Evolutionary conservation across 1,140 invertebrate species (phyloP).

Genomic region (Sminthurinus signatus): DNA sequence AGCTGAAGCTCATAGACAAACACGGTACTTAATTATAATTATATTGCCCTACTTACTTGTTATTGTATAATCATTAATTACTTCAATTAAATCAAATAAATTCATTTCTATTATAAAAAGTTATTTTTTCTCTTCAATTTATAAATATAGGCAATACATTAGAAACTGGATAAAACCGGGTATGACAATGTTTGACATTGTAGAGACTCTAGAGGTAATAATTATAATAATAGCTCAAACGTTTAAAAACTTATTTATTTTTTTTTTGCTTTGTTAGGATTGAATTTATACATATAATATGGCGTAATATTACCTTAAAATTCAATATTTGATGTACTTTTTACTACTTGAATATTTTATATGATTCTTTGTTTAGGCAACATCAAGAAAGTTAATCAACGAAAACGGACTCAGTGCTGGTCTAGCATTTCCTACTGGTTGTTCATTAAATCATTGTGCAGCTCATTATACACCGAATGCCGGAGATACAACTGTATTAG

Average conservation of each 20-base stretch:
- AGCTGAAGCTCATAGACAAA: slow-evolving; percentile 93
- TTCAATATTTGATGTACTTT: no score
- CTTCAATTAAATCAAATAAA: no score
- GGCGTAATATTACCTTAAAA: no score
- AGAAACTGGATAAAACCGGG: slow-evolving; percentile 90
- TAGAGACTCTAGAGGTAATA: slow-evolving; percentile 88
- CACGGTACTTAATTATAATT: no score
- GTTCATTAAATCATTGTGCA: slow-evolving; percentile 93
- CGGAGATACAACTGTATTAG: slow-evolving; percentile 89
- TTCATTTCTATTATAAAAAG: no score
- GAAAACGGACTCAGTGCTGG: slow-evolving; percentile 78
- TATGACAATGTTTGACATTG: slow-evolving; percentile 99
- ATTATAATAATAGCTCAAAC: neutral
- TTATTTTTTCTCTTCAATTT: no score
- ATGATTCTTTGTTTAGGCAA: neutral
- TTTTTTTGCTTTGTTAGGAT: neutral
- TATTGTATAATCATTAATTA: no score
- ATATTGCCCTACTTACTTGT: no score
- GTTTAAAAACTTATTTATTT: neutral
- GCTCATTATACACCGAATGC: slow-evolving; percentile 99
- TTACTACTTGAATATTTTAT: no score
- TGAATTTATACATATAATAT: no score
- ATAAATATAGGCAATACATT: slow-evolving; percentile 77
- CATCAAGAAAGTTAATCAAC: slow-evolving; percentile 18
- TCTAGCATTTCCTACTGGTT: slow-evolving; percentile 97